phyloP scores from a whole-genome alignment of 2,113 vertebrate species.

The Benitochromis conjunctus region DNA sequence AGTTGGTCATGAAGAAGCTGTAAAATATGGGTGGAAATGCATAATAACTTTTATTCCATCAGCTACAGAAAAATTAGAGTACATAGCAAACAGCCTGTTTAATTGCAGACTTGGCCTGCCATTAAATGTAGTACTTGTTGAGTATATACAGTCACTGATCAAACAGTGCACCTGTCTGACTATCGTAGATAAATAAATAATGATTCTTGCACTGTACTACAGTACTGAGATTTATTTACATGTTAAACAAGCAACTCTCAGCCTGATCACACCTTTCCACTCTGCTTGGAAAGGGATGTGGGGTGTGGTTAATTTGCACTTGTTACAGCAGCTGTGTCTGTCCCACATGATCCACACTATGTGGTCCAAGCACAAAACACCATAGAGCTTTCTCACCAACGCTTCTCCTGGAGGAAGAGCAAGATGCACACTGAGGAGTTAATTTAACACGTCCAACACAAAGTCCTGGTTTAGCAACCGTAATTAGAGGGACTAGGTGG shows the following conservation, averaged over 20 bases:
- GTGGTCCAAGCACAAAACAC: neutral
- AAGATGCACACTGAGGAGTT: neutral
- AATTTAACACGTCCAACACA: neutral
- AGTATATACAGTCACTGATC: neutral
- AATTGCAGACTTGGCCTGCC: neutral
- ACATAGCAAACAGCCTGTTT: neutral
- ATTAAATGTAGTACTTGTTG: neutral
- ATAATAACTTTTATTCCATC: neutral
- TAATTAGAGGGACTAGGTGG: fast-evolving
- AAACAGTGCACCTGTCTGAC: neutral
- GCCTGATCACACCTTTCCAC: neutral
- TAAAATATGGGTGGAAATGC: neutral
- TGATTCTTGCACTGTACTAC: neutral
- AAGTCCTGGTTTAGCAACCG: neutral
- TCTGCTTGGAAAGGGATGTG: neutral
- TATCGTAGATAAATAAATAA: neutral
- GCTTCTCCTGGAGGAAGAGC: neutral
- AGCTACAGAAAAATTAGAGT: neutral
- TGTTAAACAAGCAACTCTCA: neutral
- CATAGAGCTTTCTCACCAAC: neutral
- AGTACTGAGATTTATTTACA: neutral
- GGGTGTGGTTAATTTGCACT: fast-evolving
- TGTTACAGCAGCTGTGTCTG: neutral
- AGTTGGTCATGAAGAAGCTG: too few species aligned
- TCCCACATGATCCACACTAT: neutral